Base-by-base conservation (phyloP, 1,140 invertebrate species). In the Bombus ignitus region DNA sequence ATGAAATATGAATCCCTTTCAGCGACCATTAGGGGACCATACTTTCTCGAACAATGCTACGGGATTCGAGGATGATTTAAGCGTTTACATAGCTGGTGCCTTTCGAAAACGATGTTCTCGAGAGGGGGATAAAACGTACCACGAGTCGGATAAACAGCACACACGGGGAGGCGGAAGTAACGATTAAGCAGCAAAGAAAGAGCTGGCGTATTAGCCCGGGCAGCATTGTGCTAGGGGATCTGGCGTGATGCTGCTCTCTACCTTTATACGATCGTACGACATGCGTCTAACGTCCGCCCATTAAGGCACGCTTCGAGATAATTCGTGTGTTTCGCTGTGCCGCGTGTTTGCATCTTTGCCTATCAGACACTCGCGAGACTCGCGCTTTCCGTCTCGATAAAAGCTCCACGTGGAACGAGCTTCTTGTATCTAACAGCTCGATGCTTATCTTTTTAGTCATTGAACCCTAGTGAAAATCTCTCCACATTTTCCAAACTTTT, bases 141-240 rank as follows among this genome's bases (percentile, higher is more conserved):
- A 72, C 37, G 47, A 37, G 47, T 62, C 39, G 74, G 74, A 71
- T 78, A 75, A 71, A n/a, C n/a, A 32, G 82, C 25, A 5, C 18
- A 59, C 65, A 78, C 65, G 75, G 81, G 87, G 90, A 93, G 92
- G 90, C 94, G 94, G 93, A 95, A 95, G 93, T 92, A 94, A 94
- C 92, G 94, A 94, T 95, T 95, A 95, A 92, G 89, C 93, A 90
- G 83, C 90, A 91, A 94, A 95, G 94, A 95, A 95, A 95, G 94
- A 94, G 92, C 92, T 93, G 91, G 92, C 93, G 92, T 93, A 93
- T 95, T 94, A 91, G 89, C 87, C 91, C 90, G 88, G 81, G 87
- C 91, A 89, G 91, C 88, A 95, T 94, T 94, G 93, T 94, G 81
- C 85, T 89, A 91, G 72, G 81, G 75, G 90, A 90, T 85, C 92